Percentiles rank a stretch among this genome's conserved stretches.
Evolutionary conservation across 1,140 invertebrate species (phyloP).

Genomic region (Bombus sibiricus): DNA sequence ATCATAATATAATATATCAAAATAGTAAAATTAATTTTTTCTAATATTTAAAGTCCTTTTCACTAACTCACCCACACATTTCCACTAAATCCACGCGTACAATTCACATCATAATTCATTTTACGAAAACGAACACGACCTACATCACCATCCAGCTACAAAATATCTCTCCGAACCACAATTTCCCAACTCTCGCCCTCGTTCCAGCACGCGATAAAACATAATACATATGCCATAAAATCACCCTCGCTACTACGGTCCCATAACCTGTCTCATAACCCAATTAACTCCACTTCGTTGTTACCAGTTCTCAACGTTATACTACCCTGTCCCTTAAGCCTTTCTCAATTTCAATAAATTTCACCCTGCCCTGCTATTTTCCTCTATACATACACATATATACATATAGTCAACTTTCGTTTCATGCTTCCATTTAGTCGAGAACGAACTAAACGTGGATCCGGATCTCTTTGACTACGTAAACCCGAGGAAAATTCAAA

Average conservation of each 20-base stretch:
- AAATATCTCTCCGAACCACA: background rate
- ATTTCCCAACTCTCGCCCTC: background rate
- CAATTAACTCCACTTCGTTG: conserved; percentile 1
- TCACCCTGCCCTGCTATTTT: too few species aligned
- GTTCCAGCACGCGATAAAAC: background rate
- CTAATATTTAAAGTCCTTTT: too few species aligned
- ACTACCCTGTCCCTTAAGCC: background rate
- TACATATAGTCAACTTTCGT: background rate
- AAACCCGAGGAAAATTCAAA: conserved; percentile 49
- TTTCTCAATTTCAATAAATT: conserved; percentile 34
- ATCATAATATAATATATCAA: too few species aligned
- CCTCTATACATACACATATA: too few species aligned
- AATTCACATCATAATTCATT: background rate
- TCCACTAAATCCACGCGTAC: background rate
- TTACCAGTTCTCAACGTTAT: too few species aligned
- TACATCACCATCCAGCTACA: background rate
- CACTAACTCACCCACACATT: too few species aligned
- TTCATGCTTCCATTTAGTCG: background rate
- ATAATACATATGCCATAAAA: conserved; percentile 25
- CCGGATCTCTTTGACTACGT: background rate
- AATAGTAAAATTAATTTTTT: too few species aligned
- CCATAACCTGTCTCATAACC: conserved; percentile 19
- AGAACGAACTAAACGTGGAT: conserved; percentile 3
- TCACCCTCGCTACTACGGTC: background rate
- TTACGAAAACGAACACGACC: background rate